phyloP scores from a whole-genome alignment of 2,888 invertebrate genomes.

The Oligia latruncula region DNA sequence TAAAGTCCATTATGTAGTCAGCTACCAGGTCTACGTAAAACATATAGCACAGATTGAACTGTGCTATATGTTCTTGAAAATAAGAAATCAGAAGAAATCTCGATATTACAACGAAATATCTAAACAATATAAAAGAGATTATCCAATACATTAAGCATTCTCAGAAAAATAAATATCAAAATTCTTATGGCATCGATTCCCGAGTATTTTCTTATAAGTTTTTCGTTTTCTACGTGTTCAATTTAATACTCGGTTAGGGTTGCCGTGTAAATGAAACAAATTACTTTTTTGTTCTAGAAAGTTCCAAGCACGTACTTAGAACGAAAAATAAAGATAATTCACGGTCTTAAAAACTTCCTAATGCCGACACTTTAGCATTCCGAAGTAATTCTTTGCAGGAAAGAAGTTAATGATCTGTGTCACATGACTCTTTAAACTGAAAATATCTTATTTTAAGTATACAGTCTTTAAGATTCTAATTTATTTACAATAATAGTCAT shows the following conservation, averaged over 20 bases:
- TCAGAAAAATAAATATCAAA: background rate
- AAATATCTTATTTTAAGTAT: slow-evolving; percentile 75
- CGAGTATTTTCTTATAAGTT: slow-evolving; percentile 15
- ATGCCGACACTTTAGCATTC: slow-evolving; percentile 41
- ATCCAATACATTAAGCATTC: background rate
- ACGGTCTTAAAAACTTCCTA: slow-evolving; percentile 56
- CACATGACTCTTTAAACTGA: slow-evolving; percentile 64
- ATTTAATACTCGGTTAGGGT: slow-evolving; percentile 40
- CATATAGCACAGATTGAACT: background rate
- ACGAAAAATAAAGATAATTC: slow-evolving; percentile 52
- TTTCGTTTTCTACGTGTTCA: slow-evolving; percentile 8
- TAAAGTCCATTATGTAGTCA: background rate
- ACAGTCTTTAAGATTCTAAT: slow-evolving; percentile 89
- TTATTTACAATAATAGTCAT: slow-evolving; percentile 86
- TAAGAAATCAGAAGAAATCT: background rate
- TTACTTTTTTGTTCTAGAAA: slow-evolving; percentile 50
- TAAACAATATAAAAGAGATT: background rate
- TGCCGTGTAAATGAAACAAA: slow-evolving; percentile 48
- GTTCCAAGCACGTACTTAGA: slow-evolving; percentile 51
- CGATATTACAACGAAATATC: background rate
- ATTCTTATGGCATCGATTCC: background rate
- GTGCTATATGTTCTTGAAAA: no score
- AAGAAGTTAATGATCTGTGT: slow-evolving; percentile 61
- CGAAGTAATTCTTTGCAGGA: slow-evolving; percentile 46
- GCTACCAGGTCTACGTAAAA: background rate